A percentile compares a stretch with the other conserved stretches of the same genome.
Conservation (phyloP, 2,888 invertebrate species). For the Philonicus albiceps region DNA sequence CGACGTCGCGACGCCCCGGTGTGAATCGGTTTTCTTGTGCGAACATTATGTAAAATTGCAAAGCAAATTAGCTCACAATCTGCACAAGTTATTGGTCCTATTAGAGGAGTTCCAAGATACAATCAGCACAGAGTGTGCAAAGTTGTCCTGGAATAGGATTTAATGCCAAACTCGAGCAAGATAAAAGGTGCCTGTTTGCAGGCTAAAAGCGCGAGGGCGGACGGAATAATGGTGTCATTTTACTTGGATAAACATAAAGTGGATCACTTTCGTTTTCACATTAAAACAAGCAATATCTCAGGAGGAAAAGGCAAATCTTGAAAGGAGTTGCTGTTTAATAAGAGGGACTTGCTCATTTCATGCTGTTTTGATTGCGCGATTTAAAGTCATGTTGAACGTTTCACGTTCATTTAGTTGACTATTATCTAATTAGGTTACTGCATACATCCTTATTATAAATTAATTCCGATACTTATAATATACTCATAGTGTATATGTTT, state of each 20-base stretch:
- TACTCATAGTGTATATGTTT: neutral
- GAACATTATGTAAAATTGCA: neutral
- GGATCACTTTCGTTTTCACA: neutral
- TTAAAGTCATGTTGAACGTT: neutral
- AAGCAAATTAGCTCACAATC: neutral
- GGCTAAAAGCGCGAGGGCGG: neutral
- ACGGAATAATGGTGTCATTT: neutral
- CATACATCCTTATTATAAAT: too few relatives aligned
- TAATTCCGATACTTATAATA: too few relatives aligned
- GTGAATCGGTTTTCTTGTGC: neutral
- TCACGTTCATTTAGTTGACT: neutral
- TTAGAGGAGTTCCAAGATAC: neutral
- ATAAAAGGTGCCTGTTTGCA: neutral
- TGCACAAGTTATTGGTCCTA: neutral
- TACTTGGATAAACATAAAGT: neutral
- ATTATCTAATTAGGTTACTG: neutral
- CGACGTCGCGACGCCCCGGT: neutral
- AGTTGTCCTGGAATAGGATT: neutral
- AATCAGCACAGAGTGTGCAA: neutral
- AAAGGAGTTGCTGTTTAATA: neutral
- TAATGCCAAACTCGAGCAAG: neutral
- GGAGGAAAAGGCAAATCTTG: neutral
- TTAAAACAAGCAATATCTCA: neutral
- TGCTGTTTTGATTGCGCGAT: neutral
- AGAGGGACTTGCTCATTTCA: neutral